Evolutionary conservation across 1,140 invertebrate genomes (phyloP).

Genomic region (Panagrolaimus sp.): DNA sequence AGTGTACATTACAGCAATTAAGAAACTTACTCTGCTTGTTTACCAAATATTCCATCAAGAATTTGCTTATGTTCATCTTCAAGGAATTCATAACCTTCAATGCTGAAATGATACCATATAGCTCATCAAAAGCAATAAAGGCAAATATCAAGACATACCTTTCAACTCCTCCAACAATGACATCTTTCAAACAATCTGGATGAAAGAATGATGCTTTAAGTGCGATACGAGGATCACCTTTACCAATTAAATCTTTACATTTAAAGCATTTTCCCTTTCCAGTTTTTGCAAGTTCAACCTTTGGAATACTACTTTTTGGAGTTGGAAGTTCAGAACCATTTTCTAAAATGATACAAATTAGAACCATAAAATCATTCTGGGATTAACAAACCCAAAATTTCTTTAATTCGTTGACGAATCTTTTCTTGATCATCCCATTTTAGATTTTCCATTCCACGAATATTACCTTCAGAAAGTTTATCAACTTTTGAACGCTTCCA

Average conservation of each 20-base stretch:
- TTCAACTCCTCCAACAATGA: conserved; percentile 8
- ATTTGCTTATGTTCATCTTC: conserved; percentile 71
- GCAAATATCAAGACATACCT: no score
- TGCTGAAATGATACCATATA: conserved; percentile 49
- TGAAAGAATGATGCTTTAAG: conserved; percentile 42
- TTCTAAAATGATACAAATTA: background rate
- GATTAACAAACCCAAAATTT: conserved; percentile 29
- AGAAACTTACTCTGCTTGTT: conserved; percentile 53
- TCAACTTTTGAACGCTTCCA: conserved; percentile 35
- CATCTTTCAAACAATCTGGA: conserved; percentile 35
- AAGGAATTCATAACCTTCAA: conserved; percentile 73
- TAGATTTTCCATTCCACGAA: conserved; percentile 48
- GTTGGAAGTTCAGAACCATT: conserved; percentile 21
- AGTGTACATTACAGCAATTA: conserved; percentile 60
- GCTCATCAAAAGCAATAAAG: conserved; percentile 25
- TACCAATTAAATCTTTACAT: conserved; percentile 70
- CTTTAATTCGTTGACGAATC: conserved; percentile 38
- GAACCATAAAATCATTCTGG: background rate
- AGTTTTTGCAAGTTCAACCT: conserved; percentile 61
- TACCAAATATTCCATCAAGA: conserved; percentile 69
- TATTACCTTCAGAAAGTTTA: conserved; percentile 48
- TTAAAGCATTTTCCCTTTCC: conserved; percentile 70
- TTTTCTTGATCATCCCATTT: conserved; percentile 52
- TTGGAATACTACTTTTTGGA: conserved; percentile 23
- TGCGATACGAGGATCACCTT: conserved; percentile 45